Conservation (phyloP, 2,888 invertebrate genomes). For the Drosophila formosana region DNA sequence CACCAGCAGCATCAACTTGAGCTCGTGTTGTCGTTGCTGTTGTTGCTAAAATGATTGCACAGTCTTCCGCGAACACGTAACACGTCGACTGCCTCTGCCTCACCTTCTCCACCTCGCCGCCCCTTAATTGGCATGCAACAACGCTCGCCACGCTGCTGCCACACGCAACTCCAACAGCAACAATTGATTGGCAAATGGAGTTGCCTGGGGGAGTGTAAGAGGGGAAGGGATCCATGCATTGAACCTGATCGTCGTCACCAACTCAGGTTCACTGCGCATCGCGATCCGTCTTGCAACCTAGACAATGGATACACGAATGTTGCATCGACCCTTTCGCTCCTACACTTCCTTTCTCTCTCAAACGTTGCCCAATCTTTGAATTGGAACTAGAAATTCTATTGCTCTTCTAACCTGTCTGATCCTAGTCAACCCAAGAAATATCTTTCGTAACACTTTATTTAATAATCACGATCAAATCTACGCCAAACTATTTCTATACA, state of each 20-base stretch:
- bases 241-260: conserved; percentile 70
- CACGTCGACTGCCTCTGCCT: conserved; percentile 9
- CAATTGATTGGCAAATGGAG: background rate
- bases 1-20: background rate
- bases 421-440: too few species aligned
- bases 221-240: conserved; percentile 54
- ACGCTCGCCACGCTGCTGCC: conserved; percentile 36
- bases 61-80: conserved; percentile 47
- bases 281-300: conserved; percentile 42
- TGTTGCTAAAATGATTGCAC: background rate
- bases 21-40: conserved; percentile 1
- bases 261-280: conserved; percentile 62
- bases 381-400: too few species aligned
- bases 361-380: too few species aligned
- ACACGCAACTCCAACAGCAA: conserved; percentile 45
- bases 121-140: conserved; percentile 55
- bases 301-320: conserved; percentile 20
- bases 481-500: too few species aligned
- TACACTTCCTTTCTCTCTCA: background rate
- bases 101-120: background rate
- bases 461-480: too few species aligned
- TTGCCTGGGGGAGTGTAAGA: background rate
- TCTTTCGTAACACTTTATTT: too few species aligned
- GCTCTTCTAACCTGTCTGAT: background rate
- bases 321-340: background rate